Base-by-base conservation (phyloP, 2,888 invertebrate species). In the Patella caerulea region DNA sequence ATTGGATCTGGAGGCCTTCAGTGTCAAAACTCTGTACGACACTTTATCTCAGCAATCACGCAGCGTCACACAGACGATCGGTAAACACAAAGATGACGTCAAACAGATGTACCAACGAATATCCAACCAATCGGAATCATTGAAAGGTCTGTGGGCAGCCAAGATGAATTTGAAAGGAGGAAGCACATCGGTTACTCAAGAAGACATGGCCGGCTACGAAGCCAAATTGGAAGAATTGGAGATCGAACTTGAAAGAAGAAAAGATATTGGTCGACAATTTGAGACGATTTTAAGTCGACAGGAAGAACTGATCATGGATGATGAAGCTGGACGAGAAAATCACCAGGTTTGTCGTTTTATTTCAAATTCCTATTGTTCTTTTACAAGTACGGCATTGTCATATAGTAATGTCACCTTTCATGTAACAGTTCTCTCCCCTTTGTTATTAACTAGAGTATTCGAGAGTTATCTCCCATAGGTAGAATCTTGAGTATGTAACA, bases 111-210 rank as follows among this genome's bases (percentile, higher is more conserved):
- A 90, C 84, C 87, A 88, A 81, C 87, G 86, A 76, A 86, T 91
- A 45, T 83, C 86, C 76, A 87, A 86, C 77, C 90, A 91, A 84
- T 87, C 87, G 2, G 89, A 89, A 74, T 90, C 90, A 54, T 87
- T 91, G 56, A 90, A 89, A 80, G 88, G 89, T 17, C 85, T 90
- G 71, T 91, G 91, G 91, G 88, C 88, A 3, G 90, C 90, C 79
- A 91, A 91, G 83, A 85, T 91, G 85, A 90, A 90, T 79, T 82
- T 91, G 80, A 83, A 85, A 59, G 88, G 90, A 12, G 86, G 84
- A n/a, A 81, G 83, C 7, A 84, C 84, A 45, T 79, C 88, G 82
- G 89, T 88, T 17, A 89, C 88, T n/a, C 83, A 87, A 29, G 87
- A 83, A 24, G 90, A 91, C 71, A 79, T 91, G 70, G 86, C 79